Conservation (phyloP, 2,113 vertebrate species). For the Alligator mississippiensis region DNA sequence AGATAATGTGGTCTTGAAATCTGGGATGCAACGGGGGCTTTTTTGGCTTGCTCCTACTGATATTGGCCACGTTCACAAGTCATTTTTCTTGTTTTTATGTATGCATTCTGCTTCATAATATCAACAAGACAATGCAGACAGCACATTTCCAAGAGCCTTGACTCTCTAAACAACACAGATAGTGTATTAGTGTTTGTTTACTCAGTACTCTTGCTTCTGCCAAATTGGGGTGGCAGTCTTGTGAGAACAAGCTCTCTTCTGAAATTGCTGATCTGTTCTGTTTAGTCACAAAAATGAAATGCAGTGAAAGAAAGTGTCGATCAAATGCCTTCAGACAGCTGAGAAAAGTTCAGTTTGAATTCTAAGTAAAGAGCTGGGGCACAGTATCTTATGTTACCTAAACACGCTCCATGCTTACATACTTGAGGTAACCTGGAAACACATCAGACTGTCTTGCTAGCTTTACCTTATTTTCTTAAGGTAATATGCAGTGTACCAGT, state of each 20-base stretch:
- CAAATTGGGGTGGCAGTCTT: background rate
- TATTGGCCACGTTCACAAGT: background rate
- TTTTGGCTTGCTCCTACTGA: background rate
- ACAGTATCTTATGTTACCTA: background rate
- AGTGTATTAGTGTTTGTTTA: rapidly evolving
- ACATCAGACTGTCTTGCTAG: background rate
- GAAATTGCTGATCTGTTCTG: background rate
- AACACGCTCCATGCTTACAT: background rate
- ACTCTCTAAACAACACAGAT: background rate
- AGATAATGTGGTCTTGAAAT: background rate
- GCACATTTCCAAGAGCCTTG: rapidly evolving
- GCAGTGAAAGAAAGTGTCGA: background rate
- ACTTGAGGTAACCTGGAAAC: background rate
- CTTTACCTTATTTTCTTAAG: background rate
- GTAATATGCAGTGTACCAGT: rapidly evolving
- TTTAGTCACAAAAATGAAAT: rapidly evolving
- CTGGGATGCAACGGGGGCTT: background rate
- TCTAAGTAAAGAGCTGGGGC: background rate
- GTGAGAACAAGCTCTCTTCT: background rate
- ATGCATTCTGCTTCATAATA: background rate
- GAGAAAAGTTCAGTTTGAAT: background rate
- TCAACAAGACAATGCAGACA: rapidly evolving
- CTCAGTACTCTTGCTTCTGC: background rate
- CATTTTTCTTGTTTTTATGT: background rate
- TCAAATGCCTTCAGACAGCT: background rate